These are phyloP conservation scores for Empidonax alnorum DNA, from an alignment of 2,113 vertebrate genomes.

Conservation along the genomic window DNA sequence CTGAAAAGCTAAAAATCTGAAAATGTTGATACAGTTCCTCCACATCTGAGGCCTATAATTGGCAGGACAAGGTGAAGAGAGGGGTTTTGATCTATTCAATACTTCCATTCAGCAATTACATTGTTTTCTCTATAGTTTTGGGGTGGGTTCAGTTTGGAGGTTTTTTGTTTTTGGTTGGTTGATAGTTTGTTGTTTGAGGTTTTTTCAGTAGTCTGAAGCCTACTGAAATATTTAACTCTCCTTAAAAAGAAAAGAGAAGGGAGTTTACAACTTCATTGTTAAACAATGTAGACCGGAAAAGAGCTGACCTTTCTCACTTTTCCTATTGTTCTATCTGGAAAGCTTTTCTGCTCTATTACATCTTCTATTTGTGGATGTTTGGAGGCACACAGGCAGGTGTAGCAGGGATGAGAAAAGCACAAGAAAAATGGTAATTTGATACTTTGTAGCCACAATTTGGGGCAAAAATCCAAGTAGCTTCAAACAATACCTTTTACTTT, in stretches of 20 bases:
- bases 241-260: neutral
- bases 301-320: neutral
- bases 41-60: neutral
- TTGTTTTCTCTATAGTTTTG: neutral
- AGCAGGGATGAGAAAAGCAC: neutral
- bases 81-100: neutral
- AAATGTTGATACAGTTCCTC: neutral
- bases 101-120: neutral
- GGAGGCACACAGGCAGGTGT: neutral
- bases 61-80: neutral
- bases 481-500: conserved; percentile 17
- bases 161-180: neutral
- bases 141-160: rapidly evolving
- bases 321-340: neutral
- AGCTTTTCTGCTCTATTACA: neutral
- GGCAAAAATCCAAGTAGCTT: neutral
- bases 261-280: neutral
- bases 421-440: neutral
- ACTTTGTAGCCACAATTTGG: neutral
- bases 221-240: neutral
- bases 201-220: neutral
- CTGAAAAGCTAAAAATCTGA: neutral
- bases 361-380: neutral
- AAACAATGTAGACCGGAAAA: neutral
- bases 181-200: neutral